Evolutionary conservation across 2,888 invertebrate genomes (phyloP).

Genomic region (Drosophila birchii): DNA sequence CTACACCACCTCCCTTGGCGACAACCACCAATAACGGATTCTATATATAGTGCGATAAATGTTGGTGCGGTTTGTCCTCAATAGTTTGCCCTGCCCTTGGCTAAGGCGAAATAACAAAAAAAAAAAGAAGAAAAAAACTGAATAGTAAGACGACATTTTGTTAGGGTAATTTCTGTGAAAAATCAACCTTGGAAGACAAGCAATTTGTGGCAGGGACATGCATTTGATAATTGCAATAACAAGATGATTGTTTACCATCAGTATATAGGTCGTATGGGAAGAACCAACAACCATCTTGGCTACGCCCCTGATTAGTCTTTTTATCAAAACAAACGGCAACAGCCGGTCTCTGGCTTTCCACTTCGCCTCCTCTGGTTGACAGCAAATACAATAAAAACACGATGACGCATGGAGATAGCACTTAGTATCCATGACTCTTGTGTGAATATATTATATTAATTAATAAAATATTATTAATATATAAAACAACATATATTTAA

Average conservation of each 20-base stretch:
- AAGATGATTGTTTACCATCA: slow-evolving; percentile 21
- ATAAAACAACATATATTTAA: too few species aligned
- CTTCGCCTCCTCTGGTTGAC: not conserved
- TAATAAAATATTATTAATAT: not conserved
- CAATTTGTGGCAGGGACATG: slow-evolving; percentile 17
- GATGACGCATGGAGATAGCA: slow-evolving; percentile 29
- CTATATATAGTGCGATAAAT: slow-evolving; percentile 40
- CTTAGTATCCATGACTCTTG: not conserved
- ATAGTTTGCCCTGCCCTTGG: slow-evolving; percentile 47
- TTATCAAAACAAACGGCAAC: slow-evolving; percentile 31
- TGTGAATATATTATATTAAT: not conserved
- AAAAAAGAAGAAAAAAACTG: too few species aligned
- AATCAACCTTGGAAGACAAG: slow-evolving; percentile 30
- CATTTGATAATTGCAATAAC: slow-evolving; percentile 46
- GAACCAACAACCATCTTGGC: not conserved
- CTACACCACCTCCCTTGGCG: slow-evolving; percentile 5
- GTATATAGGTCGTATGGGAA: not conserved
- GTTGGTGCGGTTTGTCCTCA: slow-evolving; percentile 38
- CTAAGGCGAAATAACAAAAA: slow-evolving; percentile 20
- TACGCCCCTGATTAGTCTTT: slow-evolving; percentile 4
- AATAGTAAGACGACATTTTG: slow-evolving; percentile 20
- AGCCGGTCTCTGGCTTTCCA: not conserved
- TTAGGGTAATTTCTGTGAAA: not conserved
- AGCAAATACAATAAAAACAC: slow-evolving; percentile 4
- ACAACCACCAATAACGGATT: slow-evolving; percentile 21